phyloP scores from a whole-genome alignment of 2,797 vertebrate species.

The Neomorphus geoffroyi region DNA sequence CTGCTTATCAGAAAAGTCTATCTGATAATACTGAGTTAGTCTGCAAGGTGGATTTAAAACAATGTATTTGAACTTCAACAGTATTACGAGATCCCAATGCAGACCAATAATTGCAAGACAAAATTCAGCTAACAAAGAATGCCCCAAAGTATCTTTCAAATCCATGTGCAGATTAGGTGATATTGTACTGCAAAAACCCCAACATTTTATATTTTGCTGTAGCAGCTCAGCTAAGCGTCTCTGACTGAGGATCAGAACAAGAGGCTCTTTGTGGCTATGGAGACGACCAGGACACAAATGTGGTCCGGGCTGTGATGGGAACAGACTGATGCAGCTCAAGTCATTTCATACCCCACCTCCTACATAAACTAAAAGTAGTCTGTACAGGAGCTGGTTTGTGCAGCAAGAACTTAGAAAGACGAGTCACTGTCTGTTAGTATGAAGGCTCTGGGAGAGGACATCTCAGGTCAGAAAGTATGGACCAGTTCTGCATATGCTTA shows the following conservation, averaged over 20 bases:
- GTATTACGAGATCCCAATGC: neutral
- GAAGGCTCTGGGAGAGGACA: neutral
- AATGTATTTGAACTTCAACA: neutral
- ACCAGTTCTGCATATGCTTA: neutral
- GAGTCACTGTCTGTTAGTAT: neutral
- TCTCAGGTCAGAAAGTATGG: neutral
- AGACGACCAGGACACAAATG: neutral
- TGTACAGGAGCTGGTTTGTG: neutral
- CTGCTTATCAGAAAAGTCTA: neutral
- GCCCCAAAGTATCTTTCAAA: neutral
- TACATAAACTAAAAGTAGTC: neutral
- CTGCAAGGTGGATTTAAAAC: constrained; percentile 18
- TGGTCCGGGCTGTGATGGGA: neutral
- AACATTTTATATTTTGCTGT: neutral
- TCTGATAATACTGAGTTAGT: neutral
- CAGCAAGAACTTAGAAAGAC: neutral
- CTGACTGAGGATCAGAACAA: neutral
- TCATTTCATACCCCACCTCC: neutral
- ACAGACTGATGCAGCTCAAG: neutral
- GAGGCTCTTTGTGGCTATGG: neutral
- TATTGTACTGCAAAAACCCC: neutral
- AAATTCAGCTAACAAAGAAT: neutral
- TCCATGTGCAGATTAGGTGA: neutral
- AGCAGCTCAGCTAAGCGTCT: neutral
- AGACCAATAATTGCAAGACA: neutral